Base-by-base conservation (phyloP, 2,797 vertebrate genomes). In the Nannoperca obscura region DNA sequence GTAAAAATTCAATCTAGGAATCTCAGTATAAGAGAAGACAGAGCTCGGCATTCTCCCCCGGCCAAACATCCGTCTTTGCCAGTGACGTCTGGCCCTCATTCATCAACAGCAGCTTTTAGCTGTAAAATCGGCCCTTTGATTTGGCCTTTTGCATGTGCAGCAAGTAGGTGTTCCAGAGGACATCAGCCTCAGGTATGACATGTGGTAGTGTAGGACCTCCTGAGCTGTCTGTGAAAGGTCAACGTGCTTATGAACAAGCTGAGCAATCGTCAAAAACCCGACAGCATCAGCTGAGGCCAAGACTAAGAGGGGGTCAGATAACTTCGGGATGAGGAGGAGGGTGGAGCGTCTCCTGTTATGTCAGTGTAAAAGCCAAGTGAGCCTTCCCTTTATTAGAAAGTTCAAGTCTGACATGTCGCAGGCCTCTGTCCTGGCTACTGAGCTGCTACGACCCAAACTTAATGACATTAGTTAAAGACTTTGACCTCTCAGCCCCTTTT, bases 71-170 rank as follows among this genome's bases (percentile, higher is more conserved):
- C 62, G 5, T 63, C 52, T 72, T 15, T 71, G 81, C 82, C 72
- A 74, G 69, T 82, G 83, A 84, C 36, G 32, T 89, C 68, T 76
- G 71, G 74, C 54, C 64, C 72, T 69, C 20, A 17, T 49, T 71
- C 76, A 79, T 91, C 81, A 92, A 87, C 85, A 32, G 84, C 70
- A 78, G 63, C 83, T 83, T 87, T 92, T 88, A 93, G 82, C 70
- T 36, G 76, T 30, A 82, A 74, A 87, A 86, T 63, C 63, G 24
- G 19, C 36, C 57, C 59, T 87, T 86, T 82, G 76, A 87, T 82
- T 86, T 81, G 71, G 60, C 27, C 47, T 38, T 3, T 58, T 77
- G 82, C 24, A 40, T 66, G 47, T 47, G 46, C 17, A 47, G 46
- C 73, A 74, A 55, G 72, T 76, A 75, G 76, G 59, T 77, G 73